Percentiles rank a stretch among this genome's conserved stretches.
Evolutionary conservation across 2,113 vertebrate genomes (phyloP).

Genomic region (Zapornia atra): DNA sequence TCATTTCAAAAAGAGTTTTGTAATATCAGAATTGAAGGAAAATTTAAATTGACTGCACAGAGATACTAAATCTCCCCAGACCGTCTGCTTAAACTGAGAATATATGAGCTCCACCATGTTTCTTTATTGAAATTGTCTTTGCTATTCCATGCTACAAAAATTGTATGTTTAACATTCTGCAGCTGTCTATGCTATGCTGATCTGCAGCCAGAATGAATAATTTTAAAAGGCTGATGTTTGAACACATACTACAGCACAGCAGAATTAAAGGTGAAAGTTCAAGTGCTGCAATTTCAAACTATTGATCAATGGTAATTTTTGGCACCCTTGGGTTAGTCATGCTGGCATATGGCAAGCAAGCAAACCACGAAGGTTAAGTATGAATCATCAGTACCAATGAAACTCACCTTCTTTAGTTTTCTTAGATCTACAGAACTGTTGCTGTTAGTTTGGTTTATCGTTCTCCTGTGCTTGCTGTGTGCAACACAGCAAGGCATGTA

Average conservation of each 20-base stretch:
- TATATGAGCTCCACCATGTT: not conserved
- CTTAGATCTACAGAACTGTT: not conserved
- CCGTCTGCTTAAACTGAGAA: not conserved
- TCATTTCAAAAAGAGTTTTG: not conserved
- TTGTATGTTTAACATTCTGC: conserved; percentile 39
- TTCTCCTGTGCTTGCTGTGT: not conserved
- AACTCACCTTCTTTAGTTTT: conserved; percentile 10
- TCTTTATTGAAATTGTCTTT: not conserved
- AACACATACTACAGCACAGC: conserved; percentile 35
- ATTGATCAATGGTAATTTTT: conserved; percentile 72
- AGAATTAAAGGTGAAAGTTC: conserved; percentile 71
- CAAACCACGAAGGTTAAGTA: conserved; percentile 53
- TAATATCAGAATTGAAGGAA: not conserved
- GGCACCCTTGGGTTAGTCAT: conserved; percentile 41
- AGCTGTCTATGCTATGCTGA: conserved; percentile 11
- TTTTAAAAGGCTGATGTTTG: conserved; percentile 53
- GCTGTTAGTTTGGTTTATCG: not conserved
- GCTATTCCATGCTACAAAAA: not conserved
- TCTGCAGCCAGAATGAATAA: conserved; percentile 62
- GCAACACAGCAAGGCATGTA: not conserved
- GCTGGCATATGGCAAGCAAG: conserved; percentile 46
- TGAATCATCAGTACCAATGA: conserved; percentile 42
- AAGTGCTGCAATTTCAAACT: conserved; percentile 70
- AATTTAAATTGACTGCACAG: not conserved
- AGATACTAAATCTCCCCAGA: not conserved